Base-by-base conservation (phyloP, 2,888 invertebrate species). In the Eugnorisma glareosa region DNA sequence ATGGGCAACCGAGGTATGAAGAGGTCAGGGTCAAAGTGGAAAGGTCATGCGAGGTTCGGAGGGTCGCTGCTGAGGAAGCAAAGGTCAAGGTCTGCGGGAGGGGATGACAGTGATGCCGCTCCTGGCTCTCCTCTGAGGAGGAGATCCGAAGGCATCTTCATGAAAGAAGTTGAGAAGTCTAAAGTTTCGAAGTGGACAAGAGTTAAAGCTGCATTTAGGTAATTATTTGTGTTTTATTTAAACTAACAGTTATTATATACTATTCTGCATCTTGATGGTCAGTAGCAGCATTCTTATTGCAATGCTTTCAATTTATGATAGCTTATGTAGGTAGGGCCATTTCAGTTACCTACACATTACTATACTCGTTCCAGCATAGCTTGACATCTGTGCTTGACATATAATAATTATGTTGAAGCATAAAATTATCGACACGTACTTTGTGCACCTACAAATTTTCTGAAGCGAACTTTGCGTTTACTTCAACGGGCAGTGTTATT, bases 141-240 rank as follows among this genome's bases (percentile, higher is more conserved):
- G 84, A 93, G 93, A 72, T 96, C 95, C 15, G 97, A 95, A 79
- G 95, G 95, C 0, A 88, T 96, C 5, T 95, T 95, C 68, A 86
- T 92, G 67, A 96, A 96, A 76, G 96, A 96, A 86, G 95, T 96
- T 0, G 97, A 97, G 31, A 97, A 96, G 75, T 97, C 97, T 0
- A 98, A 98, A 90, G 97, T 98, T 69, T 98, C 98, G 0, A 99
- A 99, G 91, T 99, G 99, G 99, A 98, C 98, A 0, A 98, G 98
- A 94, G 99, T 99, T 18, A 99, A 99, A 93, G 98, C 98, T 67
- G 99, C 99, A 24, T 98, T 98, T 90, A 98, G 98, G 93, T 98
- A 97, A 98, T 98, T 81, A 83, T 61, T 28, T 6, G 11, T 35
- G 28, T 28, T 57, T 43, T 21, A 35, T 35, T 18, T 2, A 51